Evolutionary conservation across 2,797 vertebrate genomes (phyloP), one percentile per base, ranked within the genome.

Genomic region (Pangasius larnaudii): DNA sequence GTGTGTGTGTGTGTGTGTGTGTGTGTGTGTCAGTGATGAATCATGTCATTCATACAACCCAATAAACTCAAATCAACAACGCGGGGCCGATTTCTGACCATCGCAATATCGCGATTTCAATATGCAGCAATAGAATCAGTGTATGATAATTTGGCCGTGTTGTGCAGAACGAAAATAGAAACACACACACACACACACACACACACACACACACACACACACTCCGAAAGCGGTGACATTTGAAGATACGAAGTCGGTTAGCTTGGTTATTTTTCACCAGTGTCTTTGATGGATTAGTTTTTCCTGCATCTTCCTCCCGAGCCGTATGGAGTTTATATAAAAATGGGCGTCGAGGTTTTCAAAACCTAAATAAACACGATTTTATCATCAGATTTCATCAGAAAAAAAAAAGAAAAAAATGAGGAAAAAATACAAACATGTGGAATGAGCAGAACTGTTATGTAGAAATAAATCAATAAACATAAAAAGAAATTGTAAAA

Each of bases 41-140:
- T 82, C 80, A 82, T 59, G 80, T 82, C 80, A 82, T 82, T 82
- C 80, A 82, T 65, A 82, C 58, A 82, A 82, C 59, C 59, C 80
- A 82, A 82, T 82, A 82, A 82, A 63, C 58, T 65, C 36, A 65
- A 82, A 63, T 82, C 56, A 82, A 63, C 79, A 63, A 46, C 24
- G 14, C 80, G 58, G 36, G 46, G 56, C 8, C 80, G 80, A 82
- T 82, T 82, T 63, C 58, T 82, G 80, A 82, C 80, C 80, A 82
- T 65, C 39, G 58, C 80, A 82, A 82, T 82, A 82, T 82, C 59
- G 27, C 14, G 36, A 65, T 82, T 82, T 82, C 80, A 82, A 82
- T 82, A 82, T 82, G 59, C 59, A 63, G 59, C 80, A 82, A 82
- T 82, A 82, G 80, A 65, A 82, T 82, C 80, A 82, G 59, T n/a